Evolutionary conservation across 37 sponge, comb jelly and placozoan species (phyloP).

Genomic region (Aplysina aerophoba): DNA sequence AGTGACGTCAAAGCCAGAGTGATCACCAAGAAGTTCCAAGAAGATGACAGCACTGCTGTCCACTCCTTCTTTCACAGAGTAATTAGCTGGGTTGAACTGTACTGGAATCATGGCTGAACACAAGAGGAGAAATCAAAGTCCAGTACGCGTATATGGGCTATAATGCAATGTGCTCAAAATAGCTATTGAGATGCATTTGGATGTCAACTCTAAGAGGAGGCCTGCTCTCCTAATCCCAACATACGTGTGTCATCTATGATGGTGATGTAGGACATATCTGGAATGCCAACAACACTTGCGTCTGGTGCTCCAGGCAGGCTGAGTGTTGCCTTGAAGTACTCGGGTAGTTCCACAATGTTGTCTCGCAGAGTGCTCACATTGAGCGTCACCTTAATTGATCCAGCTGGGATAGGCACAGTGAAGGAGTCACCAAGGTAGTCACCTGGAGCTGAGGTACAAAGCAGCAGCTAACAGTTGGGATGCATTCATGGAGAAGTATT

Average conservation of each 20-base stretch:
- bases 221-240: no score
- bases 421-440: not conserved
- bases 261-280: not conserved
- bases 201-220: no score
- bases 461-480: no score
- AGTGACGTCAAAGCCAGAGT: not conserved
- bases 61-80: constrained; percentile 33
- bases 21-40: not conserved
- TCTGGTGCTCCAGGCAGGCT: not conserved
- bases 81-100: constrained; percentile 46
- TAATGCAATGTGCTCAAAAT: no score
- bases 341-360: not conserved
- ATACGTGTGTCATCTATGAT: not conserved
- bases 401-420: not conserved
- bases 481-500: no score
- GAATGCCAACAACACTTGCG: not conserved
- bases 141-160: no score
- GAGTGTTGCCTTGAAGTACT: not conserved
- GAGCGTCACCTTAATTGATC: not conserved
- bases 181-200: no score
- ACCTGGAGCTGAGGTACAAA: not conserved
- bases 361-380: not conserved
- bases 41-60: not conserved
- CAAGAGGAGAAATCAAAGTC: not conserved
- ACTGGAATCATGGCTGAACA: constrained; percentile 7